Evolutionary conservation across 1,140 invertebrate species (phyloP), one percentile per base, ranked within the genome.

Genomic region (Lepidurus couesii): DNA sequence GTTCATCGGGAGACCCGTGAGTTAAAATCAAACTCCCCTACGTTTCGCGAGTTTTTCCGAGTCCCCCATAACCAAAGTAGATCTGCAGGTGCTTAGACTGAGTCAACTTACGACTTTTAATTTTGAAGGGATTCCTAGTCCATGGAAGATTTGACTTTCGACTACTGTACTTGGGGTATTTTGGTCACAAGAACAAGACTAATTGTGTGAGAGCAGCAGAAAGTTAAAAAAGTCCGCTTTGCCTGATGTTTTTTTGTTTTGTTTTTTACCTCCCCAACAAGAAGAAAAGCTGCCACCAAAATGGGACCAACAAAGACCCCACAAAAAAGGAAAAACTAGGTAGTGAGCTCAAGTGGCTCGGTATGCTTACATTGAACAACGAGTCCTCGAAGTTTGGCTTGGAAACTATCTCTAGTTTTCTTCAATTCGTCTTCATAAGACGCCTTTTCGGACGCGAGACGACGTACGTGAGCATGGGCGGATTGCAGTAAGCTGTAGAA

Each of bases 401-500:
- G 91, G 84, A 93, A 89, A 24, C 91, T 87, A 80, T 93, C 91
- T 83, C 93, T 94, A 11, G 93, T 90, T 81, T 90, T 91, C 73
- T 91, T 89, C 7, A 95, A 84, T 84, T 97, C 95, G 76, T 96
- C 94, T 84, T 97, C 95, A 79, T 93, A 90, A 74, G 90, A 88
- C 76, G 89, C 89, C 84, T 96, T 97, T 83, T 97, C 95, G 73
- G 88, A 90, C 44, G 95, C 88, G 3, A 98, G 86, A 73, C 94
- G 86, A 16, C 95, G 87, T 0, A 97, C 91, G 82, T 97, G 95
- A 4, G 93, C 93, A 85, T 97, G 96, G 0, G 92, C 94, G 16
- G 93, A 93, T 85, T 98, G 95, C 78, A 98, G 94, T 91, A 98
- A 93, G 1, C 93, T 94, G 84, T 97, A 98, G 86, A 98, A 98